phyloP scores from a whole-genome alignment of 2,797 vertebrate genomes.

The Sebastes melanostomus region DNA sequence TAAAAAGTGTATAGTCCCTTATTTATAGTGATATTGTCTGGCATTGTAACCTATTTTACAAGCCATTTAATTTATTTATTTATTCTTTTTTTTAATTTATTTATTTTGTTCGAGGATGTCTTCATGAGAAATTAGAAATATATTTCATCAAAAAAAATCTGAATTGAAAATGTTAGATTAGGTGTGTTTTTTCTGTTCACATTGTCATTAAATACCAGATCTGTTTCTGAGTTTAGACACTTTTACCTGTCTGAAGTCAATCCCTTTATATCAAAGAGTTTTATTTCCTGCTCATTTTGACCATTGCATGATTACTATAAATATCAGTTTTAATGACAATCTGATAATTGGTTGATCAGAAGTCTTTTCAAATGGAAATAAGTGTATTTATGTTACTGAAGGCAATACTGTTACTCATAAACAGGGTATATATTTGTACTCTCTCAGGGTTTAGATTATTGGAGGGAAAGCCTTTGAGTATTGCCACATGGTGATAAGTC shows the following conservation, averaged over 20 bases:
- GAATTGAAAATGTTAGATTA: not conserved
- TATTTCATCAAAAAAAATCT: not conserved
- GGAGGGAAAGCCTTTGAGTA: not conserved
- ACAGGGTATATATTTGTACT: not conserved
- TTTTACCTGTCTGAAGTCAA: not conserved
- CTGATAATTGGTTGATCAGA: not conserved
- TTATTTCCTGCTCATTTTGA: not conserved
- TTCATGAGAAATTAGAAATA: not conserved
- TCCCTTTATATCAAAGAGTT: not conserved
- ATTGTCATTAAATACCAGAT: not conserved
- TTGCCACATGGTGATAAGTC: not conserved
- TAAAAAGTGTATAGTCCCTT: no score
- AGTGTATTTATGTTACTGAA: no score
- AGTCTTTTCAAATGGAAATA: not conserved
- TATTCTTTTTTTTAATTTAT: no score
- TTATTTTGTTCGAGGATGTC: not conserved
- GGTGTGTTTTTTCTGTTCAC: not conserved
- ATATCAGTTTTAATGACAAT: not conserved
- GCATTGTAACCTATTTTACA: not conserved
- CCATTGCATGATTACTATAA: not conserved
- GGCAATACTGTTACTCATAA: not conserved
- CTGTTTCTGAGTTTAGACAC: not conserved
- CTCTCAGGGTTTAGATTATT: slow-evolving; percentile 6
- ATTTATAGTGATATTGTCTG: not conserved
- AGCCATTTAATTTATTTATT: not conserved